Evolutionary conservation across 2,888 invertebrate species (phyloP).

Genomic region (Thereva nobilitata): DNA sequence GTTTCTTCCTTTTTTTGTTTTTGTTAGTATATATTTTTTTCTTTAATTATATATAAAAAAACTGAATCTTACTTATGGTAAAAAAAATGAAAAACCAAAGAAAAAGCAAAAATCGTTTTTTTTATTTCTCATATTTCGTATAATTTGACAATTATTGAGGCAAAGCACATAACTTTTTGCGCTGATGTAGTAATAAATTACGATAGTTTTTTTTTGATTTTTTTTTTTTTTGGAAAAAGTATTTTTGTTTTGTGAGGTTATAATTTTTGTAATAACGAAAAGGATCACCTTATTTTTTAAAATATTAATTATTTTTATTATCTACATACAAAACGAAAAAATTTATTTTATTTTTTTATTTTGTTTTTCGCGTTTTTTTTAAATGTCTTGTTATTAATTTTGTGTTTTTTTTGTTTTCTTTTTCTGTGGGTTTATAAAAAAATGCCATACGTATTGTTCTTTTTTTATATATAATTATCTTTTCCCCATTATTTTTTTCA

Average conservation of each 20-base stretch:
- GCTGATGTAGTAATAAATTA: not conserved
- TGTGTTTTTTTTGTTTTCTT: constrained; percentile 1
- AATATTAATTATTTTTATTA: not conserved
- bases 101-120: not conserved
- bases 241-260: not conserved
- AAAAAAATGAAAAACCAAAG: too few relatives aligned
- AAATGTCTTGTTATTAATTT: not conserved
- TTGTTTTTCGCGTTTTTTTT: too few relatives aligned
- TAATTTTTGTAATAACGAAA: constrained; percentile 6
- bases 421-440: constrained; percentile 13
- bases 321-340: not conserved
- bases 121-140: not conserved
- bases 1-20: too few relatives aligned
- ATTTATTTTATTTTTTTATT: too few relatives aligned
- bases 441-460: constrained; percentile 1
- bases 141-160: constrained; percentile 13
- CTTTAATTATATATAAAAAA: not conserved
- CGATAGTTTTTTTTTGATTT: not conserved
- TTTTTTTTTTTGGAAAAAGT: constrained; percentile 10
- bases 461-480: not conserved
- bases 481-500: too few relatives aligned
- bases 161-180: not conserved
- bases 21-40: too few relatives aligned
- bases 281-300: constrained; percentile 1
- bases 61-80: not conserved